Percentiles rank a stretch among this genome's conserved stretches.
These are phyloP conservation scores for Cephus spinipes DNA, from an alignment of 2,888 invertebrate genomes.

Conservation along the genomic window DNA sequence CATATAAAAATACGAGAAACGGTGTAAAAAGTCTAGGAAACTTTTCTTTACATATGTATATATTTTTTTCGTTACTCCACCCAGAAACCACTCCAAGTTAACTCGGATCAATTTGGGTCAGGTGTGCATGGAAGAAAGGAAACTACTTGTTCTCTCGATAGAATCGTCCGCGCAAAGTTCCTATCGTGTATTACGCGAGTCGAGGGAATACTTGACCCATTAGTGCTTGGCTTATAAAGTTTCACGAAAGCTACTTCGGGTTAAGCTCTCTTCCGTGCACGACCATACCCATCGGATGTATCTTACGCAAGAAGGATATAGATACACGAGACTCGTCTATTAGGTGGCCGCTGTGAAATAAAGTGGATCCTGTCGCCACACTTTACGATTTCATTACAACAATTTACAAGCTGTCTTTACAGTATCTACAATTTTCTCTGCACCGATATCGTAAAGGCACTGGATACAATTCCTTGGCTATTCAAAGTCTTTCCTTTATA, in stretches of 20 bases:
- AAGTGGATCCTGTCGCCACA: constrained; percentile 33
- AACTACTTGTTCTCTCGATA: background rate
- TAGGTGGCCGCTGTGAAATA: constrained; percentile 25
- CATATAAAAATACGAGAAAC: background rate
- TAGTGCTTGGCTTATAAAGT: constrained; percentile 22
- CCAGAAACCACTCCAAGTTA: background rate
- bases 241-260: constrained; percentile 4
- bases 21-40: background rate
- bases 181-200: background rate
- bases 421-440: background rate
- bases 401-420: constrained; percentile 36
- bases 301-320: background rate
- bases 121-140: background rate
- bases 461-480: background rate
- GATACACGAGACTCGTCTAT: background rate
- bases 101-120: background rate
- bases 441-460: background rate
- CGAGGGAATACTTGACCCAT: constrained; percentile 19
- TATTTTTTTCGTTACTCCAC: background rate
- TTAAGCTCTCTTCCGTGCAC: background rate
- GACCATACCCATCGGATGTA: background rate
- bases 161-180: background rate
- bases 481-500: background rate
- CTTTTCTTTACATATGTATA: background rate
- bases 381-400: constrained; percentile 46